Percentiles rank a stretch among this genome's conserved stretches.
Conservation (phyloP, 2,797 vertebrate genomes). For the Crenichthys baileyi region DNA sequence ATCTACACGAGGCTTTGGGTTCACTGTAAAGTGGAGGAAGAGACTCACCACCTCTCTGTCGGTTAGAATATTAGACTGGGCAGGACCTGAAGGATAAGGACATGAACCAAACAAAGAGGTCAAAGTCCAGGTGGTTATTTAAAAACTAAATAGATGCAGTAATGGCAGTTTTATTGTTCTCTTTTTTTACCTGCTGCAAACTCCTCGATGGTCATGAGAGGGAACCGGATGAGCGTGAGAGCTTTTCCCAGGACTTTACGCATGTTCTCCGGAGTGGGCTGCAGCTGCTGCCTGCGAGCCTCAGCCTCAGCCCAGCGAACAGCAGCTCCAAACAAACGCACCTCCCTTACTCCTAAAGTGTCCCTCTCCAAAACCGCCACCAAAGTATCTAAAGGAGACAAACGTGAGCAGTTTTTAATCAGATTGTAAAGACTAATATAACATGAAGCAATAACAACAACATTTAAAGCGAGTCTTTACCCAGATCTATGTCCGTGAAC, state of each 20-base stretch:
- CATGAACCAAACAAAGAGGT: conserved; percentile 6
- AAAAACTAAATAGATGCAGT: background rate
- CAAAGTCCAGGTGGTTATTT: background rate
- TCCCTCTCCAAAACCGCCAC: conserved; percentile 95
- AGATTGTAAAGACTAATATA: background rate
- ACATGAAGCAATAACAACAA: background rate
- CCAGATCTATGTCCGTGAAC: conserved; percentile 96
- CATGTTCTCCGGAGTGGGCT: conserved; percentile 89
- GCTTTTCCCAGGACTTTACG: conserved; percentile 93
- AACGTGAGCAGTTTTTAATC: background rate
- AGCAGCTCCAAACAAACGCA: conserved; percentile 90
- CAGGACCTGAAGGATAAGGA: conserved; percentile 73
- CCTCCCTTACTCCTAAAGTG: conserved; percentile 94
- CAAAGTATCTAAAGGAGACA: conserved; percentile 76
- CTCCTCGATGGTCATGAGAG: conserved; percentile 98
- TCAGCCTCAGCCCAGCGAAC: conserved; percentile 97
- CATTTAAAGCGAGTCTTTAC: conserved; percentile 67
- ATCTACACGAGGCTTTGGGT: conserved; percentile 95
- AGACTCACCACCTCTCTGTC: conserved; percentile 96
- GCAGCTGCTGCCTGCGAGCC: conserved; percentile 93
- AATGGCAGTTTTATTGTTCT: background rate
- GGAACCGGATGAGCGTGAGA: conserved; percentile 95
- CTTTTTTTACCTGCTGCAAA: conserved; percentile 91
- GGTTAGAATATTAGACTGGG: conserved; percentile 88
- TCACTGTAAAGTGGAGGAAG: conserved; percentile 98